A percentile compares a stretch with the other conserved stretches of the same genome.
These are phyloP conservation scores for Andrena cerasifolii DNA, from an alignment of 1,140 invertebrate genomes.

Conservation along the genomic window DNA sequence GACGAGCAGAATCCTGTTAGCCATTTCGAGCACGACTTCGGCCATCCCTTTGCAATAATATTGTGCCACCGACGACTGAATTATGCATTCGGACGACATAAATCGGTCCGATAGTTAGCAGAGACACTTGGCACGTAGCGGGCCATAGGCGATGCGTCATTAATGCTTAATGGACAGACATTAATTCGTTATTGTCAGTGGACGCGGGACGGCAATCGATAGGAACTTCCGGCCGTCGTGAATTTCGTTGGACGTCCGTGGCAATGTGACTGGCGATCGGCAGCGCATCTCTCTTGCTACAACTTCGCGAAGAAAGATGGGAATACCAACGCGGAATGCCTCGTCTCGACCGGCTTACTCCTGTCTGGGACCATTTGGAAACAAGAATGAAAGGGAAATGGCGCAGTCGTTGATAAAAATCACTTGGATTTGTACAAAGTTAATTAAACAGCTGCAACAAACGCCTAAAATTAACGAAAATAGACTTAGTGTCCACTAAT, in stretches of 20 bases:
- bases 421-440: too few relatives aligned
- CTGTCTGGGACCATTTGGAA: not conserved
- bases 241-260: not conserved
- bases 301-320: constrained; percentile 16
- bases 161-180: constrained; percentile 64
- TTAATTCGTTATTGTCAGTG: constrained; percentile 66
- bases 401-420: too few relatives aligned
- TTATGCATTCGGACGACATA: constrained; percentile 59
- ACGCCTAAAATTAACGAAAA: too few relatives aligned
- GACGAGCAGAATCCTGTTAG: not conserved
- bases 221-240: constrained; percentile 4
- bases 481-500: too few relatives aligned
- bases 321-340: not conserved
- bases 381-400: too few relatives aligned
- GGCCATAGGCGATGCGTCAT: constrained; percentile 55
- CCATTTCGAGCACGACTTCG: not conserved
- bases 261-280: not conserved
- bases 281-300: too few relatives aligned
- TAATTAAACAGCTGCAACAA: too few relatives aligned
- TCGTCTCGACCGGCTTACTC: not conserved
- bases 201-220: constrained; percentile 34
- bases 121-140: constrained; percentile 45
- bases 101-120: constrained; percentile 59
- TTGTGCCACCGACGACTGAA: constrained; percentile 49
- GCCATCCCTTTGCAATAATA: constrained; percentile 29